A percentile compares a stretch with the other conserved stretches of the same genome.
Conservation (phyloP, 2,797 vertebrate genomes). For the Anas bahamensis region DNA sequence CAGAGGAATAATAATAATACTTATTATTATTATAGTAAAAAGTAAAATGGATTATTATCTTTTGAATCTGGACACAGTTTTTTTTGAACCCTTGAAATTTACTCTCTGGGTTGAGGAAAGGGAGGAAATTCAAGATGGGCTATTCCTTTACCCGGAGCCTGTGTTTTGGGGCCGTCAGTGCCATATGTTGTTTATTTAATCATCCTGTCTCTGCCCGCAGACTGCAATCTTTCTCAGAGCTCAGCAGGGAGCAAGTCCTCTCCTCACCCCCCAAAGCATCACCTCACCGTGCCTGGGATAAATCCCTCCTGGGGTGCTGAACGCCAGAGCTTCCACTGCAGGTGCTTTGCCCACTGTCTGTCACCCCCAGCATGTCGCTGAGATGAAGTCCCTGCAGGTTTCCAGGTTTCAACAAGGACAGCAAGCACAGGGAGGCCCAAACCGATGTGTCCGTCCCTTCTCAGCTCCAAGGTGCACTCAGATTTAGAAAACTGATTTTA, state of each 20-base stretch:
- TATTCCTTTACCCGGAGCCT: neutral
- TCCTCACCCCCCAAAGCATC: neutral
- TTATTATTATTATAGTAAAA: neutral
- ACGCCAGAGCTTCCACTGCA: neutral
- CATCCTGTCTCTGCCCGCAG: neutral
- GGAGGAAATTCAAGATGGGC: neutral
- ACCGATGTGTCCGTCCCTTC: neutral
- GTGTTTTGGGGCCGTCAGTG: neutral
- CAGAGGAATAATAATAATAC: accelerated
- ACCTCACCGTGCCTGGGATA: neutral
- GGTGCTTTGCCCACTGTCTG: neutral
- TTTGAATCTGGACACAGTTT: neutral
- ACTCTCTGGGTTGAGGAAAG: neutral
- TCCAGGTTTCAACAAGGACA: neutral
- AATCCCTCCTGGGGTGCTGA: neutral
- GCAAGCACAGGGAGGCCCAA: neutral
- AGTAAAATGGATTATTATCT: neutral
- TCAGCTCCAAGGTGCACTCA: neutral
- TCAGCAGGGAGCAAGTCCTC: neutral
- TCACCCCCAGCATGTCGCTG: too few relatives aligned
- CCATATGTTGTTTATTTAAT: neutral
- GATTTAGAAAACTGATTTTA: neutral
- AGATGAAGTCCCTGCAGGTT: neutral
- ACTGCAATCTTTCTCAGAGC: neutral
- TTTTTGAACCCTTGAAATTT: neutral